Evolutionary conservation across 2,797 vertebrate species (phyloP), one percentile per base, ranked within the genome.

Genomic region (Anomalospiza imberbis): DNA sequence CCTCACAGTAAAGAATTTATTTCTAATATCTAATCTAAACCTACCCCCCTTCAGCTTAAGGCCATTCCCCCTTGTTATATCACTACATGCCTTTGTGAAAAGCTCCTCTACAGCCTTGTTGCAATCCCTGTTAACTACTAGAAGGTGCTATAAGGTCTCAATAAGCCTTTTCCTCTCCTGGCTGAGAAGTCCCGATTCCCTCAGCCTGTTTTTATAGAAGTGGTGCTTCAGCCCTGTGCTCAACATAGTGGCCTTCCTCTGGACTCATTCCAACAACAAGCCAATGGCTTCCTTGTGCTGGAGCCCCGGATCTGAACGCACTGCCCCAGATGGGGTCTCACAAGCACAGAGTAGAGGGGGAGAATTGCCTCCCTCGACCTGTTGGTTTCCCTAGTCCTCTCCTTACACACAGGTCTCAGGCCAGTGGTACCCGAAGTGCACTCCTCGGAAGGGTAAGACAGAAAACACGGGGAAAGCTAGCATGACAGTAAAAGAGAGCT

Each of bases 181-280:
- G 13, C 5, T 40, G n/a, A 34, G 62, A 45, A 83, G 10, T 7
- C 10, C 38, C 26, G 15, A 19, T 57, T 63, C 17, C 22, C 25
- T 51, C 29, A 51, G 28, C 29, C 50, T 55, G 9, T 38, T 13
- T 57, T 44, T 51, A 51, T 0, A 38, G 42, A 12, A 10, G 36
- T 44, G 32, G 24, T 44, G 28, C 17, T 80, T 53, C n/a, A 60
- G 20, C 17, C 25, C n/a, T 31, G 24, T 53, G 38, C 53, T 12
- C 36, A 50, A 2, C 1, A 2, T 0, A 36, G 7, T 38, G 36
- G 5, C 17, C 17, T 44, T 51, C 6, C 36, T 51, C 44, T 29
- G n/a, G 17, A 50, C 9, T 50, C 12, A 4, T 38, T 57, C 44
- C 32, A 44, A 50, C 15, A n/a, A 29, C 13, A 57, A 4, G 5